Conservation (phyloP, 2,113 vertebrate species). For the Chlorodrepanis virens region DNA sequence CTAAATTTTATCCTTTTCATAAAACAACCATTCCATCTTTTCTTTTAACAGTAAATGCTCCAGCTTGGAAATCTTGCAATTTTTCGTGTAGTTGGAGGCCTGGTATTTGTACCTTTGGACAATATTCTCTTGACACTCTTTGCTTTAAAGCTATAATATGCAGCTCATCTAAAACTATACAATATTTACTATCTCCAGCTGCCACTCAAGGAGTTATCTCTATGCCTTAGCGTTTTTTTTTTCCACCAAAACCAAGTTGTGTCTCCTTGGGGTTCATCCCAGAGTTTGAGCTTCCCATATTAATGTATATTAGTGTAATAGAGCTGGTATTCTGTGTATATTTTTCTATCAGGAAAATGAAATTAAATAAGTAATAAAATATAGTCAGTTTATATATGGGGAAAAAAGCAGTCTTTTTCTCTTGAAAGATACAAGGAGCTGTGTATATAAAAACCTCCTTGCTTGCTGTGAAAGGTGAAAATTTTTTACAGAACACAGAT, state of each 20-base stretch:
- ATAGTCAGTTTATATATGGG: neutral
- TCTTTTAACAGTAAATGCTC: neutral
- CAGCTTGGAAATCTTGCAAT: neutral
- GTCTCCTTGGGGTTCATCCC: neutral
- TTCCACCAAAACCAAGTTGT: neutral
- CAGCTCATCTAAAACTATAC: neutral
- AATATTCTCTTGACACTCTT: neutral
- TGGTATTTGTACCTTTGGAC: neutral
- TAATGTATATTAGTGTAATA: neutral
- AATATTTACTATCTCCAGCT: neutral
- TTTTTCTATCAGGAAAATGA: neutral
- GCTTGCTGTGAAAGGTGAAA: neutral
- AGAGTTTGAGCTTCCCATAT: neutral
- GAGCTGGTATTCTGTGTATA: neutral
- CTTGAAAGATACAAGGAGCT: neutral
- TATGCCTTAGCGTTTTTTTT: neutral
- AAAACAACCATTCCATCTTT: neutral
- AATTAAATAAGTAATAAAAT: neutral
- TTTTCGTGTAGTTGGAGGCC: neutral
- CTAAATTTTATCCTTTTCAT: neutral
- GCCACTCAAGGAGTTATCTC: neutral
- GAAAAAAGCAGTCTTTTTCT: neutral
- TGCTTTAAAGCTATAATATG: neutral
- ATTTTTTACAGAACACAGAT: neutral
- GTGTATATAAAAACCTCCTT: neutral